Evolutionary conservation across 2,888 invertebrate genomes (phyloP).

Genomic region (Bimastos eiseni): DNA sequence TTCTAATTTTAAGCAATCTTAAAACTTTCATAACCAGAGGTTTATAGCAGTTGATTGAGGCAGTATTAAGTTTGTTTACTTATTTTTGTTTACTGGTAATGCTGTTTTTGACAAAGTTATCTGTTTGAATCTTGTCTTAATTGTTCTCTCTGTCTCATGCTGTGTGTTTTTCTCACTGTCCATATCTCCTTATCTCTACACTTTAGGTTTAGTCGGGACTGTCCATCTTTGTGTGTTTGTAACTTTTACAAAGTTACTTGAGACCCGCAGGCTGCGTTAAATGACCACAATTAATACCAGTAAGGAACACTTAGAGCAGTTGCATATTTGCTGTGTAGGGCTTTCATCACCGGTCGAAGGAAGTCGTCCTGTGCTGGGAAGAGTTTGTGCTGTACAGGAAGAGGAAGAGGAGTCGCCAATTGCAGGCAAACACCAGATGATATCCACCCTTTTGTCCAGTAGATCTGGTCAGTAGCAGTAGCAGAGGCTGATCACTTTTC

Average conservation of each 20-base stretch:
- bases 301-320: not conserved
- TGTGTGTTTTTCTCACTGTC: not conserved
- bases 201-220: too few relatives aligned
- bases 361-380: not conserved
- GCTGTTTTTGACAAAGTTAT: not conserved
- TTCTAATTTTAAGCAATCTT: not conserved
- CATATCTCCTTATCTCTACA: not conserved
- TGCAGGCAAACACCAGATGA: slow-evolving; percentile 9
- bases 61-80: not conserved
- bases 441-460: not conserved
- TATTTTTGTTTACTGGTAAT: not conserved
- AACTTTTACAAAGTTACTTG: not conserved
- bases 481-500: not conserved
- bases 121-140: not conserved
- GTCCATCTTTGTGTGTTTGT: not conserved
- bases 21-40: not conserved
- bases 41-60: not conserved
- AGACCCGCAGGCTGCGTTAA: too few relatives aligned
- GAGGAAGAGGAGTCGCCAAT: slow-evolving; percentile 1
- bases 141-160: not conserved
- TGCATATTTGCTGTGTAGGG: not conserved
- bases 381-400: not conserved
- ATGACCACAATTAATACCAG: not conserved
- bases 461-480: slow-evolving; percentile 14
- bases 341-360: not conserved